Base-by-base conservation (phyloP, 2,888 invertebrate species). In the Orthosia cruda region DNA sequence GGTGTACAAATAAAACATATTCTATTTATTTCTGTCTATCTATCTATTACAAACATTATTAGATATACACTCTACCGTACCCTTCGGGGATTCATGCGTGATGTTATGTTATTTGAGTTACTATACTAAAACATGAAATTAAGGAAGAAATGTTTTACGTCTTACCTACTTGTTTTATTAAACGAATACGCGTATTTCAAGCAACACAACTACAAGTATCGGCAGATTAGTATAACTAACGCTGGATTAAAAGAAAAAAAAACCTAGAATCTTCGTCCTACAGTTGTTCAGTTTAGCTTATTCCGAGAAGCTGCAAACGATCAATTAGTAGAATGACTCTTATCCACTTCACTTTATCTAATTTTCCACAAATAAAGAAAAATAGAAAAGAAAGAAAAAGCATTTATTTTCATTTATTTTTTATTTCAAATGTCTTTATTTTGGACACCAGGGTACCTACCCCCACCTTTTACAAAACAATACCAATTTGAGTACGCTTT, bases 271-370 rank as follows among this genome's bases (percentile, higher is more conserved):
- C 9, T 58, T 16, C 68, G 15, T 11, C 4, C 3, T 47, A 7
- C 0, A 16, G n/a, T 64, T 23, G 54, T 49, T 18, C 55, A 49
- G 40, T 12, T 65, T 49, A 32, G 4, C 40, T 3, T 58, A 47
- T 32, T 58, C 16, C 18, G 13, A 58, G 32, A 52, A 16, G 11
- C 18, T 23, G 50, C n/a, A 70, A 59, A 40, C 23, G 7, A 59
- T 4, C 15, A 40, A 70, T 59, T 59, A 59, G 16, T 40, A 59
- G 13, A 16, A 26, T 47, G 2, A 78, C 15, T 47, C n/a, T n/a
- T 40, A 78, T 54, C 23, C 32, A 23, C n/a, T 40, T 12, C 32
- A 63, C 26, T 64, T 77, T 18, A 32, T 47, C 16, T 47, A 50
- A 64, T 62, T 64, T n/a, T 13, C 40, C 18, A 64, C 23, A 40